Base-by-base conservation (phyloP, 2,113 vertebrate species). In the Eclectus roratus region DNA sequence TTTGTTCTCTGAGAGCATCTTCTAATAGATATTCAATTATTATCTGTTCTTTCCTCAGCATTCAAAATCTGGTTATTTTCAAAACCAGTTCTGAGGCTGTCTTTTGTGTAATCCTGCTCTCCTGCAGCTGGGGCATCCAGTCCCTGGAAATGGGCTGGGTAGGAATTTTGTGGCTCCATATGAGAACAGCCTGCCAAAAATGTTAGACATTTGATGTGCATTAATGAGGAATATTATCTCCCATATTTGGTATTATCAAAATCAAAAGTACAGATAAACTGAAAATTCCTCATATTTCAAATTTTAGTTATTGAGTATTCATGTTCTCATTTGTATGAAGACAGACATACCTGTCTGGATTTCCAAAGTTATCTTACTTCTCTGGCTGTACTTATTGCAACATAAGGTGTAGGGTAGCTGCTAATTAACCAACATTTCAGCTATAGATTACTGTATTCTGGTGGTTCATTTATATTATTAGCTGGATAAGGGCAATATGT, bases 161-260 rank as follows among this genome's bases (percentile, higher is more conserved):
- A 35, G 10, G 3, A 33, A 60, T 37, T 63, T 50, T 35, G 35
- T 79, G 41, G 39, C n/a, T 66, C 24, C 4, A 1, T 66, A 14
- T 7, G 8, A 61, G 11, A 85, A 29, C 3, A 7, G 1, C 2
- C 6, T 76, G 46, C 43, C 31, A 58, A 41, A 82, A 79, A 37
- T 6, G 50, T 31, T 1, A 31, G 58, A 1, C 1, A 4, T 13
- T 3, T 13, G 19, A 20, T 33, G 17, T 19, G 4, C 15, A 44
- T 70, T 53, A 78, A 46, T n/a, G 44, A 4, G 6, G 13, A 49
- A 46, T 58, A 29, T 61, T 64, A 13, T 58, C 7, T 49, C 46
- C 31, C 25, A 3, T n/a, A n/a, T 39, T 74, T 60, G 72, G 9
- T 8, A n/a, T 23, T 31, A 29, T 13, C 27, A 46, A 17, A 72